A percentile compares a stretch with the other conserved stretches of the same genome.
These are phyloP conservation scores for Neogobius melanostomus DNA, from an alignment of 2,113 vertebrate species.

Conservation along the genomic window DNA sequence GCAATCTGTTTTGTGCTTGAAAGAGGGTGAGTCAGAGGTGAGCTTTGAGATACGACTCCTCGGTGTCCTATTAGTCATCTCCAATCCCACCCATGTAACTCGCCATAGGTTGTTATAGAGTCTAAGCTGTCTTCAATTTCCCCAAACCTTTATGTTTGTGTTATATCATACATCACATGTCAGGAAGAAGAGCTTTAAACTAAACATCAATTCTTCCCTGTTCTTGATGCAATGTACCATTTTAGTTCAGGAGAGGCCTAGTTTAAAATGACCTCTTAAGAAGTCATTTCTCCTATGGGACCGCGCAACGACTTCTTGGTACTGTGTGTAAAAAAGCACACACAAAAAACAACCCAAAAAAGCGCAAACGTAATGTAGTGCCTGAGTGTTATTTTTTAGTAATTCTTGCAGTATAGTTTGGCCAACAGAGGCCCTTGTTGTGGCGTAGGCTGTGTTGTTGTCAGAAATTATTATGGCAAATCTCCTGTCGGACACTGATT, in stretches of 20 bases:
- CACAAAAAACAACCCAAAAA: too few species aligned
- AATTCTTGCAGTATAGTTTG: conserved; percentile 41
- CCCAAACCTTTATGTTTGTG: conserved; percentile 35
- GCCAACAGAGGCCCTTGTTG: conserved; percentile 38
- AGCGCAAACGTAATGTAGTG: conserved; percentile 55
- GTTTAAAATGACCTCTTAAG: conserved; percentile 7
- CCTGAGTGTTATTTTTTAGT: conserved; percentile 56
- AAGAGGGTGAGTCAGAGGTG: conserved; percentile 13
- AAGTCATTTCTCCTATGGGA: conserved; percentile 49
- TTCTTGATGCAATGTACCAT: conserved; percentile 44
- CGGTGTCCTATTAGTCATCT: conserved; percentile 27
- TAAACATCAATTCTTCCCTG: conserved; percentile 34
- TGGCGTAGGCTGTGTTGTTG: conserved; percentile 25
- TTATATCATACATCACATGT: conserved; percentile 49
- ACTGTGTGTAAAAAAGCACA: conserved; percentile 2
- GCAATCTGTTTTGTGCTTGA: background rate
- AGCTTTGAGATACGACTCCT: conserved; percentile 20
- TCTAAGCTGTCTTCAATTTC: background rate
- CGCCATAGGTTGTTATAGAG: background rate
- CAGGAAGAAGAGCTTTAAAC: conserved; percentile 29
- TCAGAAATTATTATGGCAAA: conserved; percentile 21
- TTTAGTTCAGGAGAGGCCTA: conserved; percentile 7
- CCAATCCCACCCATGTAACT: conserved; percentile 15
- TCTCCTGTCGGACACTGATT: conserved; percentile 63
- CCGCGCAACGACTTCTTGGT: conserved; percentile 34